These are phyloP conservation scores for Enteromius mattozi DNA, from an alignment of 2,797 vertebrate genomes.

Conservation along the genomic window DNA sequence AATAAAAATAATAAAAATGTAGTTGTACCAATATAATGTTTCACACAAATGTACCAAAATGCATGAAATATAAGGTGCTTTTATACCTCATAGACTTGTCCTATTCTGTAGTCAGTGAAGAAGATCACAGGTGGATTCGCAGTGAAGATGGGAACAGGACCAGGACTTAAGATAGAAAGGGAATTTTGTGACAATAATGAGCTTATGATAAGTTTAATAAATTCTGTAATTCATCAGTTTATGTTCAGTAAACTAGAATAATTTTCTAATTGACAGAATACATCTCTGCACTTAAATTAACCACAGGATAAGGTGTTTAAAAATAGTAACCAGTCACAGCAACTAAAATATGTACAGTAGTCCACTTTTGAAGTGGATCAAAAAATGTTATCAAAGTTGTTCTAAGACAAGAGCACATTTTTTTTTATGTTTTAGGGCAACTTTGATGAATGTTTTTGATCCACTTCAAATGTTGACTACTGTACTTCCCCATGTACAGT, in stretches of 20 bases:
- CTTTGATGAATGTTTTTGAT: too few species aligned
- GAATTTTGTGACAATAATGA: conserved; percentile 9
- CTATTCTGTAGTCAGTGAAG: conserved; percentile 87
- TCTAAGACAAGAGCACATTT: too few species aligned
- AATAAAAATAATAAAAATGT: not conserved
- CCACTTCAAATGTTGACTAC: too few species aligned
- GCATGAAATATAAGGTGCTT: not conserved
- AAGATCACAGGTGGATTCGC: conserved; percentile 82
- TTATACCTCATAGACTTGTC: conserved; percentile 88
- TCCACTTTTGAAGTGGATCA: too few species aligned
- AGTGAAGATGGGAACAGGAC: conserved; percentile 81
- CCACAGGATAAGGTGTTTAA: not conserved
- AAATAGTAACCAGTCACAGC: not conserved
- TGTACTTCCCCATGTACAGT: not conserved
- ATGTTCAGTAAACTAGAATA: not conserved
- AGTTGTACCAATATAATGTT: not conserved
- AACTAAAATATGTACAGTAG: not conserved
- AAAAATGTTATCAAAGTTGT: too few species aligned
- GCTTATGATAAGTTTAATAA: not conserved
- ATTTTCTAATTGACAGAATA: not conserved
- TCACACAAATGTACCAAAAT: not conserved
- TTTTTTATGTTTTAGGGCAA: too few species aligned
- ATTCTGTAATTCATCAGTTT: not conserved
- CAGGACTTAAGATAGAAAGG: conserved; percentile 52
- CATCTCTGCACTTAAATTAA: not conserved